phyloP scores from a whole-genome alignment of 2,888 invertebrate species.

The Heliconius erato region DNA sequence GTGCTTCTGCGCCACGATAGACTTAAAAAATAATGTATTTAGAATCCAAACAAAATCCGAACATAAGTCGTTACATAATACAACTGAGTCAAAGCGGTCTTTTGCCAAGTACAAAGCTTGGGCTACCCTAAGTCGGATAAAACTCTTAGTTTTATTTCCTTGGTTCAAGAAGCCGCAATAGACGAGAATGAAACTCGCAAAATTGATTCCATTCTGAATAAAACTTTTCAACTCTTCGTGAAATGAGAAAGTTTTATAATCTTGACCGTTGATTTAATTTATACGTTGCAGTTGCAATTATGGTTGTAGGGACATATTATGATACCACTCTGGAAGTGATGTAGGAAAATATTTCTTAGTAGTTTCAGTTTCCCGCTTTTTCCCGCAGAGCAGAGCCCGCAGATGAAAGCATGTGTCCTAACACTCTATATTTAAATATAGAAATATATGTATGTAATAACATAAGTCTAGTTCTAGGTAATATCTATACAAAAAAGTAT shows the following conservation, averaged over 20 bases:
- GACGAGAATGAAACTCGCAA: background rate
- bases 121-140: slow-evolving; percentile 1
- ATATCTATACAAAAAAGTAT: too few species aligned
- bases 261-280: background rate
- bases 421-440: too few species aligned
- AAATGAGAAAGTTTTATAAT: background rate
- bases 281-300: background rate
- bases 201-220: slow-evolving; percentile 6
- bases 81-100: background rate
- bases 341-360: too few species aligned
- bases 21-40: too few species aligned
- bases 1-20: too few species aligned
- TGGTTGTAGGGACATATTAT: too few species aligned
- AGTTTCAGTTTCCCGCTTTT: too few species aligned
- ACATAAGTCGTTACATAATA: background rate
- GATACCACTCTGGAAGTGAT: rapidly evolving
- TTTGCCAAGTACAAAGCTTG: background rate
- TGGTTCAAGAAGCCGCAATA: slow-evolving; percentile 3
- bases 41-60: background rate
- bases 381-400: too few species aligned
- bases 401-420: too few species aligned
- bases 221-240: background rate
- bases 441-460: too few species aligned
- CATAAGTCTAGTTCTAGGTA: too few species aligned
- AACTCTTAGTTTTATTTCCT: slow-evolving; percentile 4